phyloP scores from a whole-genome alignment of 1,140 invertebrate genomes.

The Eupeodes corollae region DNA sequence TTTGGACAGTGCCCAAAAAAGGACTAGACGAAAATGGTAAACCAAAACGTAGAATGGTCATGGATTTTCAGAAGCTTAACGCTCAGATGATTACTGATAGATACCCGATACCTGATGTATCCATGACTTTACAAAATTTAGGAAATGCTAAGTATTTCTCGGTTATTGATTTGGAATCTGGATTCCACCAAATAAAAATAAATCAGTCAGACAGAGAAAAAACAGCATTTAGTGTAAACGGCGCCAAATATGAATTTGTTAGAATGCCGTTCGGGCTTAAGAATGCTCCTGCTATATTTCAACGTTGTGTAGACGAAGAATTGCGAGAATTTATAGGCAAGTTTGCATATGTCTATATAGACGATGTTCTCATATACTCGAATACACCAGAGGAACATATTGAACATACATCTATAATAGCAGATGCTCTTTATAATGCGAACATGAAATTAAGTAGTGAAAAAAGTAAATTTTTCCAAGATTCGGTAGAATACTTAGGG shows the following conservation, averaged over 20 bases:
- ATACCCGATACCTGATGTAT: neutral
- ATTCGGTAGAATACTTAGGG: conserved; percentile 17
- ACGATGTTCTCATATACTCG: neutral
- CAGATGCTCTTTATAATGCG: conserved; percentile 9
- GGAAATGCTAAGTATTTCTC: neutral
- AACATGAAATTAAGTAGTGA: too few relatives aligned
- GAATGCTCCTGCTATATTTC: too few relatives aligned
- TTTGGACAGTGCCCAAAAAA: conserved; percentile 8
- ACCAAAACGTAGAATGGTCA: conserved; percentile 1
- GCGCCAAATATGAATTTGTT: neutral
- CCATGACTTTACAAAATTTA: neutral
- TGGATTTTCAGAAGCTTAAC: conserved; percentile 2
- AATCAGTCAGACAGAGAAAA: neutral
- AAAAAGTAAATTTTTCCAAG: conserved; percentile 15
- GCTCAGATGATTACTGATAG: neutral
- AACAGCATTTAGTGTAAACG: neutral
- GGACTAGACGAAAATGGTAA: neutral
- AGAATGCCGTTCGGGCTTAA: too few relatives aligned
- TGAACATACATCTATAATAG: conserved; percentile 11
- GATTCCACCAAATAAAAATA: too few relatives aligned
- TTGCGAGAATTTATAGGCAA: too few relatives aligned
- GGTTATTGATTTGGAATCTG: too few relatives aligned
- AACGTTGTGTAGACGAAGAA: too few relatives aligned
- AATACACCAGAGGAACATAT: neutral
- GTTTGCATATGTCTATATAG: too few relatives aligned